Base-by-base conservation (phyloP, 2,888 invertebrate genomes). In the Coelinius sp. region DNA sequence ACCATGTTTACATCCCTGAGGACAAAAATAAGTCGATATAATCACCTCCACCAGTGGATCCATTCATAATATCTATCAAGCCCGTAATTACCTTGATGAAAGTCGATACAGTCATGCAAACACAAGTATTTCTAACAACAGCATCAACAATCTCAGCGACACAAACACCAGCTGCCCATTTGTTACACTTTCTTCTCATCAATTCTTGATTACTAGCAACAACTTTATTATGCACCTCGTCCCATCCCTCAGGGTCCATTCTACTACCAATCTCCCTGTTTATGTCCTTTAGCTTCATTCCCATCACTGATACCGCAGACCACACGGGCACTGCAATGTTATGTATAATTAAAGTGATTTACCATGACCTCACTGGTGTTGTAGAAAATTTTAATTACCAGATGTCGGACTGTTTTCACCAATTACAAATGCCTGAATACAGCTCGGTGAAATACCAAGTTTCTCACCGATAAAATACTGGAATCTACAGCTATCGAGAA, bases 271-370 rank as follows among this genome's bases (percentile, higher is more conserved):
- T 87, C 53, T 88, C 85, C 27, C 89, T 89, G 77, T 89, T 88
- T 67, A 91, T 83, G 74, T 90, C 89, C 74, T 84, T 84, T 65
- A 91, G 84, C 68, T 88, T 86, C 53, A 90, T 90, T 53, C 91
- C 91, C 78, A 90, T 90, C 14, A 91, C 89, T 75, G 90, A 90
- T 38, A 89, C 90, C 27, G 90, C 88, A 68, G 90, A 90, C 91
- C 91, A 91, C 27, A 91, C 89, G 5, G 91, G 89, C 73, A 91
- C 91, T 87, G 22, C 14, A 17, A 44, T 14, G 38, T 38, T 38
- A 41, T 68, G 20, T 24, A 53, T 27, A 62, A 46, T 44, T 31
- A 69, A 31, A 17, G 20, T 59, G 49, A 38, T 35, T 69, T 10
- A 70, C 52, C 49, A 49, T 14, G n/a, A 46, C 27, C 12, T 20